Conservation (phyloP, 2,113 vertebrate genomes). For the Oreochromis niloticus region DNA sequence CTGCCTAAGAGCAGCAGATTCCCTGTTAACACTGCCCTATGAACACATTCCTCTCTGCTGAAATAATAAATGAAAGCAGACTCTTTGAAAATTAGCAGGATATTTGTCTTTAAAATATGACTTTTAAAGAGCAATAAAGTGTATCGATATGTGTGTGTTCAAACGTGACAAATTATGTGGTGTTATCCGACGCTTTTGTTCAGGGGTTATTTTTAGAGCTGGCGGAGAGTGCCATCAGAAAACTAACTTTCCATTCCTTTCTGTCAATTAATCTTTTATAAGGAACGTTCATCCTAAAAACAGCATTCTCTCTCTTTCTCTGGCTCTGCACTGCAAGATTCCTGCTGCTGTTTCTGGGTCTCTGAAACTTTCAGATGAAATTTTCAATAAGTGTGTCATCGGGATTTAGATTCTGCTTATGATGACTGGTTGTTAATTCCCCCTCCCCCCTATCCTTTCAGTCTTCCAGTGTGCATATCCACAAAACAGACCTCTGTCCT, state of each 20-base stretch:
- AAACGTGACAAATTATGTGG: background rate
- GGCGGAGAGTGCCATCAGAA: background rate
- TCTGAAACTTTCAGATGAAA: background rate
- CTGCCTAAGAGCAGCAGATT: background rate
- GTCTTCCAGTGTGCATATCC: background rate
- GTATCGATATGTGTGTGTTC: background rate
- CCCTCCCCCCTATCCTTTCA: background rate
- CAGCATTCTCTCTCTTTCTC: background rate
- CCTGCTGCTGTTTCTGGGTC: background rate
- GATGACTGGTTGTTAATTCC: background rate
- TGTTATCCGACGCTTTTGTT: background rate
- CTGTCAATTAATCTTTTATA: constrained; percentile 21
- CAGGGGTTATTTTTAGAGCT: constrained; percentile 19
- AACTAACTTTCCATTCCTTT: background rate
- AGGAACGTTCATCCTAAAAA: background rate
- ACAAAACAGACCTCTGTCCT: constrained; percentile 47
- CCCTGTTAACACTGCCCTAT: background rate
- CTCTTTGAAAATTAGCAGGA: background rate
- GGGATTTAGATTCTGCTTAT: background rate
- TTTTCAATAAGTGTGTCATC: constrained; percentile 7
- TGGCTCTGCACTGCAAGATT: background rate
- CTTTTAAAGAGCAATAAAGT: background rate
- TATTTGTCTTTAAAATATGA: background rate
- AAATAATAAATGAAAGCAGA: constrained; percentile 6
- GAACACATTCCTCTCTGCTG: constrained; percentile 23